Evolutionary conservation across 2,113 vertebrate genomes (phyloP), one percentile per base, ranked within the genome.

Genomic region (Lynx canadensis): DNA sequence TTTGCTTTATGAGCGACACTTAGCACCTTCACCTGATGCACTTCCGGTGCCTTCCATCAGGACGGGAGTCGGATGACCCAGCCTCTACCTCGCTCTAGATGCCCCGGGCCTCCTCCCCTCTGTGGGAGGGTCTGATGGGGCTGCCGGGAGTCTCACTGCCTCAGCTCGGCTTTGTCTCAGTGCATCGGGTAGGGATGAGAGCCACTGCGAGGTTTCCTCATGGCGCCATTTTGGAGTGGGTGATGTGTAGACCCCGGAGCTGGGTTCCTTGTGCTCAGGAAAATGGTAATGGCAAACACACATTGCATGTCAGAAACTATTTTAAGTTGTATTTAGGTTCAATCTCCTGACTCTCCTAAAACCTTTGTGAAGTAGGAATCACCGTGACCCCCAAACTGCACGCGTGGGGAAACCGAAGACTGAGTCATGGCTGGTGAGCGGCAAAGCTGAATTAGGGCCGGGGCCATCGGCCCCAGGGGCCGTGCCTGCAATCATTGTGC

Each of bases 31-130:
- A 1, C 36, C 6, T 0, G 31, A 29, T 21, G 18, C 6, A 2
- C 0, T 11, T 18, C 23, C 21, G 5, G 93, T 1, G 23, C 15
- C 76, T 18, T 50, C 31, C 7, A 0, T 31, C 25, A 12, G 76
- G 60, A 12, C 2, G 0, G n/a, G 13, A 3, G 1, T 0, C 0
- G 4, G 25, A 5, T 5, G 60, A 31, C 29, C 23, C 18, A 29
- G 23, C 50, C 6, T 16, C 5, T 0, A 9, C 29, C 21, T 25
- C 0, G 1, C 6, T 7, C 66, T 6, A 1, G 13, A 25, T 0
- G 50, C 50, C n/a, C 29, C 3, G 21, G 11, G 33, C 23, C 1
- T 12, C 31, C 10, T 19, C 7, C 15, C 29, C 48, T 81, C 65
- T 2, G 19, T 7, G 41, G 29, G 73, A 29, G 5, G 4, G 1